These are phyloP conservation scores for Stichopus horrens DNA, from an alignment of 53 echinoderm and acorn worm genomes.

Conservation along the genomic window DNA sequence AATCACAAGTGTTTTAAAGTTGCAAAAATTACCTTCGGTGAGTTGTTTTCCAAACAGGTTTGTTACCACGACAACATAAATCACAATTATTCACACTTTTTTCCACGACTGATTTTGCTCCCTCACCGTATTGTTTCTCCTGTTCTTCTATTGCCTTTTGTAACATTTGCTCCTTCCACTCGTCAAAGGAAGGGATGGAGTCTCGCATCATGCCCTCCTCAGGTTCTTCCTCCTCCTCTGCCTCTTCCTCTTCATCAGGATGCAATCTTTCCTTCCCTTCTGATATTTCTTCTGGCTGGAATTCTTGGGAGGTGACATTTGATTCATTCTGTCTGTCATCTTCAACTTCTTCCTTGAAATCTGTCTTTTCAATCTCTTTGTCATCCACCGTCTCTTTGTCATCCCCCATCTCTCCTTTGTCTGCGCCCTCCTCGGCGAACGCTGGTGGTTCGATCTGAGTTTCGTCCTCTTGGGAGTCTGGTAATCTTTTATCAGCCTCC, in stretches of 20 bases:
- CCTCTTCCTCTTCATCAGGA: not conserved
- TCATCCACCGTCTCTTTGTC: not conserved
- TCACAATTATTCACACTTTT: no score
- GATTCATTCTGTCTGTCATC: not conserved
- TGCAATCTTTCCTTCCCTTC: not conserved
- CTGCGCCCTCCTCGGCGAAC: not conserved
- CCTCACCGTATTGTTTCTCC: conserved; percentile 57
- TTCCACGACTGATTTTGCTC: not conserved
- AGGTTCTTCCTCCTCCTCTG: conserved; percentile 42
- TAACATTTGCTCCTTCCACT: conserved; percentile 91
- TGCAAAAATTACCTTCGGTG: no score
- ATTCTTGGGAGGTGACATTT: not conserved
- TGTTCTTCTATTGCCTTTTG: conserved; percentile 70
- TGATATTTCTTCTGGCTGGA: not conserved
- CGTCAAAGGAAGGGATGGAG: conserved; percentile 86
- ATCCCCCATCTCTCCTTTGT: not conserved
- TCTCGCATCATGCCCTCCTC: conserved; percentile 42
- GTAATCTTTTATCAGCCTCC: not conserved
- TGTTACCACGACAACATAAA: no score
- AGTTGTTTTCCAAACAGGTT: no score
- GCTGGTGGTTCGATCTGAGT: not conserved
- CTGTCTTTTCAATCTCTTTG: not conserved
- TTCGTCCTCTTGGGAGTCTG: not conserved
- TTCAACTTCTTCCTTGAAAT: not conserved
- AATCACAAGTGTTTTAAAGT: no score